phyloP scores from a whole-genome alignment of 2,888 invertebrate species.

The Brachypterus glaber region DNA sequence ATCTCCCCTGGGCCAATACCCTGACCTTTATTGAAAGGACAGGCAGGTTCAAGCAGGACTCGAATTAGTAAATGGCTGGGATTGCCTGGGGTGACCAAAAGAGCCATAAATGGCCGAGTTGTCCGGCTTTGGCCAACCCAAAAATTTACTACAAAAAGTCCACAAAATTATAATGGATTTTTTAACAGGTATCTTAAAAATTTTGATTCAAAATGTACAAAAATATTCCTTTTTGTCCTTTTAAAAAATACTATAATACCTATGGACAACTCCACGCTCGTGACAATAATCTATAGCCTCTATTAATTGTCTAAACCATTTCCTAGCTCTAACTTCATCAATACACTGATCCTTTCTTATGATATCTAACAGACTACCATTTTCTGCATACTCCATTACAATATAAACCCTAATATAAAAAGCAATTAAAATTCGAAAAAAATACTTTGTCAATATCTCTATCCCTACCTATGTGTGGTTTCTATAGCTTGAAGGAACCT shows the following conservation, averaged over 20 bases:
- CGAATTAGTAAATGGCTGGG: too few species aligned
- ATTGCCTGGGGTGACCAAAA: too few species aligned
- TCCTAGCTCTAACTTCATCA: constrained; percentile 56
- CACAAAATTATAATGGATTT: too few species aligned
- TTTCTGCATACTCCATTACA: constrained; percentile 75
- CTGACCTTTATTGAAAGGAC: too few species aligned
- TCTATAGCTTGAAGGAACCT: constrained; percentile 75
- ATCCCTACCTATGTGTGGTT: constrained; percentile 63
- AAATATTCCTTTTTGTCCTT: too few species aligned
- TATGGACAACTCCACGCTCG: constrained; percentile 67
- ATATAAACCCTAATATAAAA: constrained; percentile 67
- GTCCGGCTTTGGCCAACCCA: too few species aligned
- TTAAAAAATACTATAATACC: constrained; percentile 48
- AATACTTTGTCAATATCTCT: not conserved
- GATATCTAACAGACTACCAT: constrained; percentile 68
- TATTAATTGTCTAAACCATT: constrained; percentile 64
- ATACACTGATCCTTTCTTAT: constrained; percentile 64
- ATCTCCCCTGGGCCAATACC: too few species aligned
- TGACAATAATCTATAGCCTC: constrained; percentile 72
- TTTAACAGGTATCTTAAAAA: constrained; percentile 1
- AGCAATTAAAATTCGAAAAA: too few species aligned
- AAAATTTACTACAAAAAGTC: too few species aligned
- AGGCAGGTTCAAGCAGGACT: too few species aligned
- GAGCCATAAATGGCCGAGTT: too few species aligned
- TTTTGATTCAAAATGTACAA: too few species aligned